Conservation (phyloP, 2,888 invertebrate species). For the Onthophagus sagittarius region DNA sequence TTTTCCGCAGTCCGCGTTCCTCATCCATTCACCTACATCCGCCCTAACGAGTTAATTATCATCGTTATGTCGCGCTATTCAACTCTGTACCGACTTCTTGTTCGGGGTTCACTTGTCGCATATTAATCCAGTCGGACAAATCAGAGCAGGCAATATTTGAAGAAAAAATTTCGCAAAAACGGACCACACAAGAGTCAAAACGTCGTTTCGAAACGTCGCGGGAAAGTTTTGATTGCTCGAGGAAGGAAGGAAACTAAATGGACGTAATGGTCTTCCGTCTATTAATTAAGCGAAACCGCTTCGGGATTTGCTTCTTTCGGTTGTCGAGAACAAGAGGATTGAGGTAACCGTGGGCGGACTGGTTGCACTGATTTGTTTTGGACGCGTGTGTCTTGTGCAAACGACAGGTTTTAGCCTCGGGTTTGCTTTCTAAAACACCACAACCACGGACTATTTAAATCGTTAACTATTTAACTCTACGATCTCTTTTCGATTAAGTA, state of each 20-base stretch:
- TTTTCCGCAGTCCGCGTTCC: not conserved
- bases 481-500: too few species aligned
- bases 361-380: slow-evolving; percentile 5
- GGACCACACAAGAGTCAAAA: not conserved
- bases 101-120: not conserved
- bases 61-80: slow-evolving; percentile 2
- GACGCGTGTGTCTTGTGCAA: not conserved
- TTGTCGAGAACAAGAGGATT: slow-evolving; percentile 13
- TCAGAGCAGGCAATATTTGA: not conserved
- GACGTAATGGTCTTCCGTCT: not conserved
- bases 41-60: slow-evolving; percentile 2
- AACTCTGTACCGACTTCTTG: not conserved
- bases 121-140: not conserved
- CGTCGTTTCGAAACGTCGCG: not conserved
- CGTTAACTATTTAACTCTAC: not conserved
- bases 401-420: not conserved
- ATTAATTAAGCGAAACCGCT: slow-evolving; percentile 6
- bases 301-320: not conserved
- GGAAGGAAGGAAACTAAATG: not conserved
- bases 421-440: not conserved
- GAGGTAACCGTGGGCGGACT: slow-evolving; percentile 16
- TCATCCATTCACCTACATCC: not conserved
- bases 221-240: not conserved
- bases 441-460: not conserved
- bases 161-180: not conserved